Evolutionary conservation across 2,113 vertebrate genomes (phyloP), one percentile per base, ranked within the genome.

Genomic region (Atlantisia rogersi): DNA sequence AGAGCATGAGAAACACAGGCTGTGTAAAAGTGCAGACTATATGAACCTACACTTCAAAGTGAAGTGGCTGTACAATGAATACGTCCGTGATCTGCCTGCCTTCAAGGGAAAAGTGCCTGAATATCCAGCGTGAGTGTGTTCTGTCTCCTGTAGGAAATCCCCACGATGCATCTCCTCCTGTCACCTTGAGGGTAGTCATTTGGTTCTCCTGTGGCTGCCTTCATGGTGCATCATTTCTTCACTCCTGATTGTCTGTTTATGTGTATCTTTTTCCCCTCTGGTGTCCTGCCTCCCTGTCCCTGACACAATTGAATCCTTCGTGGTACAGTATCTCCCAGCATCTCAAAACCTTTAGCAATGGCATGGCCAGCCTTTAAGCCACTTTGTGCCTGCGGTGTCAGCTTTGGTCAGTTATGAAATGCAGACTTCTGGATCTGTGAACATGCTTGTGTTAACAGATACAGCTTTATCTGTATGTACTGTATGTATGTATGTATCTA

Each of bases 41-140:
- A 99, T 99, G 99, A 99, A 99, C 96, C 98, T 99, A 88, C 99
- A 99, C 97, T 99, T 99, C 97, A 99, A 99, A 96, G 99, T 99
- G 93, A 99, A 99, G 96, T 99, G 99, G 99, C 98, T 99, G 25
- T 98, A 98, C 98, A 99, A 99, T 6, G 99, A 99, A 90, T 99
- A 99, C 1, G 98, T 99, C 39, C 98, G 97, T 89, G 99, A 99
- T 90, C 98, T 99, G 93, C 98, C 99, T 22, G 98, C 97, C 96
- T 98, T 99, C 91, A 99, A 98, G 94, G 99, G 94, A 14, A 98
- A 98, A 55, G 97, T 99, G 94, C 99, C 99, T 1, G 99, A 99
- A 75, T 99, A 99, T 90, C 99, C 99, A 60, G 98, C 98, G 99
- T 99, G 96, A 99, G 99, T 98, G 29, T 39, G 29, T 73, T 55